These are phyloP conservation scores for Aproaerema taeniolella DNA, from an alignment of 2,888 invertebrate species.

Conservation along the genomic window DNA sequence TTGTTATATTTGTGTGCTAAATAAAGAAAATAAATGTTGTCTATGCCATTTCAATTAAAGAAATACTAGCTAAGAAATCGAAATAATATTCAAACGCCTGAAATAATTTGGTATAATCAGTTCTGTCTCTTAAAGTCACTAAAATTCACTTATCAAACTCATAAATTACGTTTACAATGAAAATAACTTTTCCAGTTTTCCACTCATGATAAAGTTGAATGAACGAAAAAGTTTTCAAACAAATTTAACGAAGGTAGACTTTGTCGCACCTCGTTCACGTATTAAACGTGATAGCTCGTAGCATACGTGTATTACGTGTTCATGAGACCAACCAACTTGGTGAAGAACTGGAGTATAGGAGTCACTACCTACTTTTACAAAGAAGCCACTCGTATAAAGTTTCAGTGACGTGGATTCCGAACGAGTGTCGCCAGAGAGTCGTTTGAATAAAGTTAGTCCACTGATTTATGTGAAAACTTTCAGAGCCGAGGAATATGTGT, in stretches of 20 bases:
- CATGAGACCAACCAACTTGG: conserved; percentile 38
- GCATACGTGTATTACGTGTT: conserved; percentile 38
- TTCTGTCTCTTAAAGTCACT: not conserved
- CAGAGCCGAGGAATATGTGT: conserved; percentile 51
- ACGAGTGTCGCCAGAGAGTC: conserved; percentile 73
- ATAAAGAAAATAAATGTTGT: not conserved
- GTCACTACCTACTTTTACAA: conserved; percentile 49
- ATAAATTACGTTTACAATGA: too few species aligned
- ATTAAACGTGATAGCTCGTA: conserved; percentile 27
- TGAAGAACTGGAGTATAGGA: conserved; percentile 27
- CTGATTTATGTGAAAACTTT: conserved; percentile 73
- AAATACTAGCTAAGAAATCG: not conserved
- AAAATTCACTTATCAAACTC: too few species aligned
- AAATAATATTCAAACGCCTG: not conserved
- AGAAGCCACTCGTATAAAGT: conserved; percentile 57
- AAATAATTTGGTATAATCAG: not conserved
- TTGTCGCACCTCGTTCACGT: conserved; percentile 21
- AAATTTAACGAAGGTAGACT: conserved; percentile 18
- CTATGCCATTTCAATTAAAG: not conserved
- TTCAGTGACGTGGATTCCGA: conserved; percentile 62
- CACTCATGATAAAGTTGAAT: conserved; percentile 6
- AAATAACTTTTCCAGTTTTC: not conserved
- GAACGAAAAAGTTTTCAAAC: conserved; percentile 6
- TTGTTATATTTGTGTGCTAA: too few species aligned
- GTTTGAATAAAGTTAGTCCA: conserved; percentile 73